Conservation (phyloP, 2,113 vertebrate genomes). For the Platysteira castanea region DNA sequence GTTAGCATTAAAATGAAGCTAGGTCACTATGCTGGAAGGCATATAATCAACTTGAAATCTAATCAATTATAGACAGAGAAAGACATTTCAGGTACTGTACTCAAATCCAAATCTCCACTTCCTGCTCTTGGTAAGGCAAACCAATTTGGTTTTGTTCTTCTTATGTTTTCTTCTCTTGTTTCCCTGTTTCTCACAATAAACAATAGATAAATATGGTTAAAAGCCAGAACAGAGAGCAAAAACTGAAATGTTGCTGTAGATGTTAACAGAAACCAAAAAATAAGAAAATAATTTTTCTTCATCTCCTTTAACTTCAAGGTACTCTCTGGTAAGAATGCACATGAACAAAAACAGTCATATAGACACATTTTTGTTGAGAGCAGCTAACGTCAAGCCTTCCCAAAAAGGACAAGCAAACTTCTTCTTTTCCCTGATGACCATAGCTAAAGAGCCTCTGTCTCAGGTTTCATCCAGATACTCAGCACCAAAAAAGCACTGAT, state of each 20-base stretch:
- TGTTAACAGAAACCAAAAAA: not conserved
- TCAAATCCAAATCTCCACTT: not conserved
- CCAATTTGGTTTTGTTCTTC: not conserved
- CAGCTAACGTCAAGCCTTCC: not conserved
- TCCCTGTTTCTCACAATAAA: not conserved
- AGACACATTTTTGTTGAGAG: not conserved
- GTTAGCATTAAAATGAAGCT: not conserved
- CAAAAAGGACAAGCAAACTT: not conserved
- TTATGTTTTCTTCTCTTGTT: not conserved
- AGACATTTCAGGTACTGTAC: not conserved
- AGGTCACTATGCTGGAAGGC: not conserved
- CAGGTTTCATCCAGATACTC: not conserved
- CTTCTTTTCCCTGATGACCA: not conserved
- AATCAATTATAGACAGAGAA: conserved; percentile 3
- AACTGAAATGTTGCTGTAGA: not conserved
- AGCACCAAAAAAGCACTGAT: not conserved
- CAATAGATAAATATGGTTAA: not conserved
- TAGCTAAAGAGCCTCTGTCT: not conserved
- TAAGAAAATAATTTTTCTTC: not conserved
- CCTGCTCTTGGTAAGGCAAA: not conserved
- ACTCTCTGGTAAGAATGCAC: not conserved
- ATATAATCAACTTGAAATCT: conserved; percentile 26
- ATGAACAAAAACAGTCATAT: not conserved
- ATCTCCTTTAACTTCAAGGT: not conserved
- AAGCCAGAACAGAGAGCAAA: not conserved